These are phyloP conservation scores for Ophion ventricosus DNA, from an alignment of 2,888 invertebrate genomes.

Conservation along the genomic window DNA sequence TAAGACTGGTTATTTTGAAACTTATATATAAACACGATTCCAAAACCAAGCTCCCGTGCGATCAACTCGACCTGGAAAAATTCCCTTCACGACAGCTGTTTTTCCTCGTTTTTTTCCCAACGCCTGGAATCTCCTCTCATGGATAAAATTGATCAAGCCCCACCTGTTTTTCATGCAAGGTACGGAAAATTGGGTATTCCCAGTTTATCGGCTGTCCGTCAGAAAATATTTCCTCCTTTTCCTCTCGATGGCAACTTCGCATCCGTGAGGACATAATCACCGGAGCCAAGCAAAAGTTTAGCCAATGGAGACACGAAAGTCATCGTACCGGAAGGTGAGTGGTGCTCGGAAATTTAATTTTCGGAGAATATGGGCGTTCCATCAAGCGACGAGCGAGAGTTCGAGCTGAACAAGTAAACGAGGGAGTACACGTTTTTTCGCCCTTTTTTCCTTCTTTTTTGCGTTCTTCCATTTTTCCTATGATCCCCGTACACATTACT, in stretches of 20 bases:
- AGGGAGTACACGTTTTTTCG: neutral
- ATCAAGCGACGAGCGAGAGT: constrained; percentile 19
- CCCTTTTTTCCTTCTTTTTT: constrained; percentile 12
- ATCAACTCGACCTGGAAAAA: constrained; percentile 24
- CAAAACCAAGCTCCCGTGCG: neutral
- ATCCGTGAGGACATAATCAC: constrained; percentile 3
- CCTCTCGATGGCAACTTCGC: neutral
- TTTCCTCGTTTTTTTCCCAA: constrained; percentile 14
- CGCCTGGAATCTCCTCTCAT: constrained; percentile 6
- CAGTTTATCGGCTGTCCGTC: constrained; percentile 60
- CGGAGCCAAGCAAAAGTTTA: constrained; percentile 23
- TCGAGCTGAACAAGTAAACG: constrained; percentile 42
- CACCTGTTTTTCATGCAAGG: constrained; percentile 6
- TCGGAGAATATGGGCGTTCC: constrained; percentile 37
- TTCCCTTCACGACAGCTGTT: constrained; percentile 2
- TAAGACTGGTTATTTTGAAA: too few species aligned
- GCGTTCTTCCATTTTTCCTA: neutral
- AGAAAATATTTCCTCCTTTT: constrained; percentile 35
- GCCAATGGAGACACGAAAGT: constrained; percentile 26
- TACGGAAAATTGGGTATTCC: constrained; percentile 30
- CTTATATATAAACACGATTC: neutral
- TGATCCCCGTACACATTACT: neutral
- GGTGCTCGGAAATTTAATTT: constrained; percentile 59
- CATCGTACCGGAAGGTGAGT: constrained; percentile 47
- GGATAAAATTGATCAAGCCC: constrained; percentile 41